Conservation (phyloP, 2,113 vertebrate species). For the Sigmodon hispidus region DNA sequence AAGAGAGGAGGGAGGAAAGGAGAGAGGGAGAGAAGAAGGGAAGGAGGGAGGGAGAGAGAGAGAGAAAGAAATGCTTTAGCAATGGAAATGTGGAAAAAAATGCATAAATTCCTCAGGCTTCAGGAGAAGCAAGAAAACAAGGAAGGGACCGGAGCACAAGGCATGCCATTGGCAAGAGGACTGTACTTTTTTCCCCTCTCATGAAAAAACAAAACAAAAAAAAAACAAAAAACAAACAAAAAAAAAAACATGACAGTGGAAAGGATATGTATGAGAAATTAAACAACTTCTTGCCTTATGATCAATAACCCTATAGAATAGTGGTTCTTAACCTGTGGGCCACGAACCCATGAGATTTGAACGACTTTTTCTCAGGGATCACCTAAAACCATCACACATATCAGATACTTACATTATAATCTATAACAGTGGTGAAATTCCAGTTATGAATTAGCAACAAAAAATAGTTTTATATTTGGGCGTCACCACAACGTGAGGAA, state of each 20-base stretch:
- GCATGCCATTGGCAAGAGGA: background rate
- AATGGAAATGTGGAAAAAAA: background rate
- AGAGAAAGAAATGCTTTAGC: background rate
- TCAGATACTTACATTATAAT: background rate
- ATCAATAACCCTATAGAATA: background rate
- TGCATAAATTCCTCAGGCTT: background rate
- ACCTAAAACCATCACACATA: background rate
- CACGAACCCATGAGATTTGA: background rate
- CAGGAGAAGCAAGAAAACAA: background rate
- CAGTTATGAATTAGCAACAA: background rate
- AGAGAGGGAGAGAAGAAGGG: accelerated
- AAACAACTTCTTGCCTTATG: background rate
- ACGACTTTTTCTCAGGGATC: background rate
- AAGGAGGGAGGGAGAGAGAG: background rate
- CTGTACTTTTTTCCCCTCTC: background rate
- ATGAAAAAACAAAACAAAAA: background rate
- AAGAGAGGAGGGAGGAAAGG: background rate
- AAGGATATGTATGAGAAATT: background rate
- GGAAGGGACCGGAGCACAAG: background rate
- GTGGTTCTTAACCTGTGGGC: background rate
- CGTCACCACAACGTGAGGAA: background rate
- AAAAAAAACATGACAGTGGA: too few relatives aligned
- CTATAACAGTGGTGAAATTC: background rate
- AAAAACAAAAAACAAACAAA: too few relatives aligned
- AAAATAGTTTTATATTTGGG: background rate